Base-by-base conservation (phyloP, 1,140 invertebrate genomes). In the Dreissena polymorpha region DNA sequence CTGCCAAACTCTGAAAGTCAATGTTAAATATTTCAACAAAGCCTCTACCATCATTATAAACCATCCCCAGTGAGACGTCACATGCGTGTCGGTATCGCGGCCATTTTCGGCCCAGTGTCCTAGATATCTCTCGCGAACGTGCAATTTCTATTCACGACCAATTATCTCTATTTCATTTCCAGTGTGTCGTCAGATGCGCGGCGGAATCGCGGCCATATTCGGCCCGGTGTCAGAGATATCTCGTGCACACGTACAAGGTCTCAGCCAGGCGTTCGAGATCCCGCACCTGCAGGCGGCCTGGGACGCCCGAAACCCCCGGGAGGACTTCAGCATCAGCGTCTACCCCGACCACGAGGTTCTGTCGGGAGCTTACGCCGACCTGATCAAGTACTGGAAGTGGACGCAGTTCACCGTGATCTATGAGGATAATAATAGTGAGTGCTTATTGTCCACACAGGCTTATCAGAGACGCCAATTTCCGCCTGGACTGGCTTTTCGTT, bases 341-440 rank as follows among this genome's bases (percentile, higher is more conserved):
- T 98, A 97, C 94, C 98, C 98, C 0, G 97, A 98, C 94, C 97
- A 97, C 8, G 96, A 96, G 68, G 96, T 96, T 21, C 93, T 99
- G n/a, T 97, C 97, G 78, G 95, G 96, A 94, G 97, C 97, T 14
- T 98, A 97, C 92, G 95, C 97, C 60, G 97, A 98, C 94, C 94
- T 98, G 77, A 96, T 98, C 39, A 95, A 96, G 91, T 95, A 96
- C 55, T 97, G 96, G 95, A 96, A 96, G 29, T 99, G 98, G 98
- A 97, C 96, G 92, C 96, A 95, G 25, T 99, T 98, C 91, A 98
- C 97, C n/a, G 97, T 99, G 85, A 96, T 99, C 77, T 99, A 98
- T 92, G 97, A 99, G 93, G 97, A 97, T 93, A 98, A 98, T 91
- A 97, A 98, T 89, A 97, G 97, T 65, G 85, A 89, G 88, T 39